These are phyloP conservation scores for Mugil cephalus DNA, from an alignment of 2,113 vertebrate species.

Conservation along the genomic window DNA sequence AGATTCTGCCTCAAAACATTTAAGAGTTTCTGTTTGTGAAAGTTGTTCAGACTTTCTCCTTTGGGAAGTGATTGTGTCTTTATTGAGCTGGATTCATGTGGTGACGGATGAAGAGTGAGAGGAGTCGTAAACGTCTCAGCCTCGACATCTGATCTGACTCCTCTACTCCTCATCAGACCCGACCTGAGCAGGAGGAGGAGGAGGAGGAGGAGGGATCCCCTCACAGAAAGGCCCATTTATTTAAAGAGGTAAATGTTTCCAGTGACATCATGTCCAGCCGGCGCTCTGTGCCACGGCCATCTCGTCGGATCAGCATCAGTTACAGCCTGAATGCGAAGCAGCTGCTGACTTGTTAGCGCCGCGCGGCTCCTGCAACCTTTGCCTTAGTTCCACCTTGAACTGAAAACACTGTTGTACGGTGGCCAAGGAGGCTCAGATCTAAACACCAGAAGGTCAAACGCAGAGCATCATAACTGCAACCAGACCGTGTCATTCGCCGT, in stretches of 20 bases:
- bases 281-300: conserved; percentile 8
- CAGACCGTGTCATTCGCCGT: not conserved
- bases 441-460: conserved; percentile 12
- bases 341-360: conserved; percentile 8
- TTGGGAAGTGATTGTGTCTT: too few species aligned
- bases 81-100: too few species aligned
- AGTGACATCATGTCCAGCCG: conserved; percentile 71
- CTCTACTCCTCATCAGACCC: too few species aligned
- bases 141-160: too few species aligned
- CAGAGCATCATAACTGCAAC: conserved; percentile 5
- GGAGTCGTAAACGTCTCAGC: too few species aligned
- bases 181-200: too few species aligned
- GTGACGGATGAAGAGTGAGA: too few species aligned
- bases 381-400: not conserved
- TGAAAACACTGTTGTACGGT: not conserved
- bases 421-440: conserved; percentile 13
- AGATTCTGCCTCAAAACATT: too few species aligned
- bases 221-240: conserved; percentile 37
- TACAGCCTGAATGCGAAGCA: conserved; percentile 36
- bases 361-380: not conserved
- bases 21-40: too few species aligned
- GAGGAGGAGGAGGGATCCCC: not conserved
- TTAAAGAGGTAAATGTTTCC: conserved; percentile 66
- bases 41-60: too few species aligned
- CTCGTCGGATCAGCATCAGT: conserved; percentile 21